These are phyloP conservation scores for Phytoseiulus persimilis DNA, from an alignment of 2,888 invertebrate genomes.

Conservation along the genomic window DNA sequence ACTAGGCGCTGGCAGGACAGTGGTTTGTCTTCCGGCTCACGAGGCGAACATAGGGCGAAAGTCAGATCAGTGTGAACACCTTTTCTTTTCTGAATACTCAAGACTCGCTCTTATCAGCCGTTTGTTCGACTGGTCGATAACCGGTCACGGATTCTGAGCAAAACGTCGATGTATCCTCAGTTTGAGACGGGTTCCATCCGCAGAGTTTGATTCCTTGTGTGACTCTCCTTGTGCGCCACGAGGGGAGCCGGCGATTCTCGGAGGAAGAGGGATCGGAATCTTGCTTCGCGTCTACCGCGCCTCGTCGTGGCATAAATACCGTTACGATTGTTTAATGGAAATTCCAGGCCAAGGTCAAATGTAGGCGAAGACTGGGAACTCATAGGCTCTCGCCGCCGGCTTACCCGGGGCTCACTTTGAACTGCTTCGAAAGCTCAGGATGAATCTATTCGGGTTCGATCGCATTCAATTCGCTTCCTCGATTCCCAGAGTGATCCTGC, in stretches of 20 bases:
- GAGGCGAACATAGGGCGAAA: neutral
- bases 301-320: neutral
- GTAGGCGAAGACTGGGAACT: neutral
- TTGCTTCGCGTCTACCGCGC: neutral
- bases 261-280: neutral
- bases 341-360: neutral
- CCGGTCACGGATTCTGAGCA: too few relatives aligned
- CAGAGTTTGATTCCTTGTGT: too few relatives aligned
- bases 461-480: neutral
- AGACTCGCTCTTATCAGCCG: neutral
- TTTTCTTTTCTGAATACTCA: neutral
- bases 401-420: neutral
- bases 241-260: neutral
- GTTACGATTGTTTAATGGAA: slow-evolving; percentile 5
- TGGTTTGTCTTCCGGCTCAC: neutral
- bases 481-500: neutral
- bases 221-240: too few relatives aligned
- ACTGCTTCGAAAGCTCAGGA: too few relatives aligned
- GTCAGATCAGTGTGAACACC: neutral
- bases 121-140: too few relatives aligned
- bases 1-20: neutral
- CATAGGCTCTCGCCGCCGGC: neutral
- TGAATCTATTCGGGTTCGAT: too few relatives aligned
- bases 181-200: too few relatives aligned
- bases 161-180: too few relatives aligned